These are phyloP conservation scores for Calliphora vomitoria DNA, from an alignment of 2,888 invertebrate species.

Conservation along the genomic window DNA sequence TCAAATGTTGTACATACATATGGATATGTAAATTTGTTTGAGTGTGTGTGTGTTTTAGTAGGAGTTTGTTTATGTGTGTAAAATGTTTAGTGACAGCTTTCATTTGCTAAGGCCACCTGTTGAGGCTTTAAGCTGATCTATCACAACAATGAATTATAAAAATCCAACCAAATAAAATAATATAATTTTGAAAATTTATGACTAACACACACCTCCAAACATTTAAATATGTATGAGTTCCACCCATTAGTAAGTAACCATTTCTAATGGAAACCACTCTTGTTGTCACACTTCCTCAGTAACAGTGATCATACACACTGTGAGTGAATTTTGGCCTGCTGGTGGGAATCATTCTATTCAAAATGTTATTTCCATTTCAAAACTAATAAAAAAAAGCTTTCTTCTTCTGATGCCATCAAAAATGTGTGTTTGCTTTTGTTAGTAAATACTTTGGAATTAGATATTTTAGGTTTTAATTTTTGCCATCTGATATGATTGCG, in stretches of 20 bases:
- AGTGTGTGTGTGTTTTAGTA: neutral
- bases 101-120: slow-evolving; percentile 66
- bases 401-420: slow-evolving; percentile 4
- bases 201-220: neutral
- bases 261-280: slow-evolving; percentile 13
- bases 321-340: slow-evolving; percentile 45
- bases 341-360: slow-evolving; percentile 59
- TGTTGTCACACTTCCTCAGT: slow-evolving; percentile 8
- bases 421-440: neutral
- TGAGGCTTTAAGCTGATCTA: slow-evolving; percentile 54
- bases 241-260: too few species aligned
- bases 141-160: slow-evolving; percentile 70
- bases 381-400: slow-evolving; percentile 51
- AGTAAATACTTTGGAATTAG: neutral
- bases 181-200: slow-evolving; percentile 42
- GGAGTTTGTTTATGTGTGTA: neutral
- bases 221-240: neutral
- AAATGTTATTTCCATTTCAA: slow-evolving; percentile 18
- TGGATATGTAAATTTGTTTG: neutral
- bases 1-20: slow-evolving; percentile 1
- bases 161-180: slow-evolving; percentile 47
- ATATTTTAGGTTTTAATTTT: slow-evolving; percentile 19
- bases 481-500: slow-evolving; percentile 61
- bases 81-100: neutral
- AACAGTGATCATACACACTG: slow-evolving; percentile 2